phyloP scores from a whole-genome alignment of 2,797 vertebrate genomes.

The Tarsius wallacei region DNA sequence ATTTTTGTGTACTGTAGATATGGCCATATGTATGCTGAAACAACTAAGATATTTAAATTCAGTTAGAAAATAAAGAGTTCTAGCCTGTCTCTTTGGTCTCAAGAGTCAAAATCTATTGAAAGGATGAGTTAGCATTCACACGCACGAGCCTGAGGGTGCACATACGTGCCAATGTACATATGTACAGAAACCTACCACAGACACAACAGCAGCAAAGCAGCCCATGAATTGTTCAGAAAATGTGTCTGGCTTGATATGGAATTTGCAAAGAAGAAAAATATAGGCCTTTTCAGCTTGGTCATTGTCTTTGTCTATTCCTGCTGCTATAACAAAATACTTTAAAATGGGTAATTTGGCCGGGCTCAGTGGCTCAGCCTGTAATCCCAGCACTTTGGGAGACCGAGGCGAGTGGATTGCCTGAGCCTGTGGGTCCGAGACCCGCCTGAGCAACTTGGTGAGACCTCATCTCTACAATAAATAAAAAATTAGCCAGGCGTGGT shows the following conservation, averaged over 20 bases:
- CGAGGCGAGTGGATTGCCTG: no score
- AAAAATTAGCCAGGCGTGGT: no score
- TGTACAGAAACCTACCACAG: background rate
- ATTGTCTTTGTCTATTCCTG: background rate
- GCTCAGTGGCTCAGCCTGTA: no score
- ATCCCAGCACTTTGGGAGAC: no score
- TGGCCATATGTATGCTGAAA: background rate
- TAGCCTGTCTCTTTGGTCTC: slow-evolving; percentile 53
- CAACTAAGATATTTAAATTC: slow-evolving; percentile 54
- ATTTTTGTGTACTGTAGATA: slow-evolving; percentile 26
- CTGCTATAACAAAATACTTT: background rate
- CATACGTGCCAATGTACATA: no score
- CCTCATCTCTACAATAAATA: no score
- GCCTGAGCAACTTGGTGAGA: no score
- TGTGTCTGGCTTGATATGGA: background rate
- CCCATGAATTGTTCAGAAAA: background rate
- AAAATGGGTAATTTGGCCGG: background rate
- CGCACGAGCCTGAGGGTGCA: background rate
- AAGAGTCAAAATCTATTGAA: slow-evolving; percentile 6
- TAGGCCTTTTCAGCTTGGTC: background rate
- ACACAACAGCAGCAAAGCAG: background rate
- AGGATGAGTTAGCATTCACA: background rate
- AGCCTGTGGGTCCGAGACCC: no score
- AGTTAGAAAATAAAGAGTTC: slow-evolving; percentile 13
- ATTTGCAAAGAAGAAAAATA: background rate